Conservation (phyloP, 2,113 vertebrate species). For the Anhinga anhinga region DNA sequence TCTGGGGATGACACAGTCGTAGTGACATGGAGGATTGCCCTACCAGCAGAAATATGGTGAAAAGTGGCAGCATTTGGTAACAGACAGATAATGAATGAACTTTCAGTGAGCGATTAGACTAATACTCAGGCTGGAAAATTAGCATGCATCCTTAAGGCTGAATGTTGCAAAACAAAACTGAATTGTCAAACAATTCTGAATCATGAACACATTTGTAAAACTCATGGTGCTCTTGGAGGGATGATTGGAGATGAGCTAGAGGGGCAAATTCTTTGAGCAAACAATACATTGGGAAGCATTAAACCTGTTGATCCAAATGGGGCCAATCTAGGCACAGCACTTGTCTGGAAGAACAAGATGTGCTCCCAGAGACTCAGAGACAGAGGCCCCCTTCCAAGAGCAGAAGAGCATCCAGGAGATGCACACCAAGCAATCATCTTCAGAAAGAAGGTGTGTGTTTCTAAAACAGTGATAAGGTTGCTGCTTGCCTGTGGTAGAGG, state of each 20-base stretch:
- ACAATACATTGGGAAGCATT: not conserved
- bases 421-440: not conserved
- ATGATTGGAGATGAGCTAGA: not conserved
- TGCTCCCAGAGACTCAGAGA: not conserved
- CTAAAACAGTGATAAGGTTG: not conserved
- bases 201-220: not conserved
- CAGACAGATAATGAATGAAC: not conserved
- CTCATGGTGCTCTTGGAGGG: not conserved
- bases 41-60: not conserved
- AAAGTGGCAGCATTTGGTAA: not conserved
- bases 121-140: not conserved
- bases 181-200: not conserved
- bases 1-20: not conserved
- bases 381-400: not conserved
- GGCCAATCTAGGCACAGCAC: not conserved
- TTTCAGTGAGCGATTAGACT: not conserved
- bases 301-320: not conserved
- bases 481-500: not conserved
- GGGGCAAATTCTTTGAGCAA: not conserved
- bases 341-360: not conserved
- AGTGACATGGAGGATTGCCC: not conserved
- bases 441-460: not conserved
- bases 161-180: not conserved
- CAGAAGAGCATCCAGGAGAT: not conserved
- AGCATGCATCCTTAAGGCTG: not conserved